Evolutionary conservation across 1,140 invertebrate species (phyloP), one percentile per base, ranked within the genome.

Genomic region (Rhopalosiphum padi): DNA sequence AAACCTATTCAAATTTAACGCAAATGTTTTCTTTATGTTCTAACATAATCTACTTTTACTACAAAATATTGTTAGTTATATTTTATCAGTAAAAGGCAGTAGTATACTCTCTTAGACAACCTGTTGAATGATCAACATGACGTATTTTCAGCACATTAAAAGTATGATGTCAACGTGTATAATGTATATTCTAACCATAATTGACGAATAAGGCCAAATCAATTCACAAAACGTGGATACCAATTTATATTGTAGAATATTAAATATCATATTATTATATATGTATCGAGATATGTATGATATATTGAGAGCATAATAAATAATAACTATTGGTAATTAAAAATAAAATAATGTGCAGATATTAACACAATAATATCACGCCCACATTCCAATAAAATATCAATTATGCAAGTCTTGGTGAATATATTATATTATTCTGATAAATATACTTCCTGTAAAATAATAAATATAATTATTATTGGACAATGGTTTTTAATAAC

Each of bases 191-290:
- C 30, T n/a, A 0, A 4, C n/a, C n/a, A 53, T 92, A 83, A 92
- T 51, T 83, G 68, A 43, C 35, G 51, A 92, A 92, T 89, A 83
- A 92, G 90, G 68, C n/a, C 90, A 37, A 92, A 92, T 92, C 90
- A 83, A 92, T 92, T 92, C 46, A 83, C 30, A 77, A 83, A 77
- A 51, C 21, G 37, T 37, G n/a, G 35, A 35, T 7, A 91, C 46
- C 21, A 88, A 51, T 41, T 88, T 21, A 51, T 35, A 88, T 37
- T 21, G 35, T 23, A 55, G 1, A 89, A 53, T 55, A 55, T 41
- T 53, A 37, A 37, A 5, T 89, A 48, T 48, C 25, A 55, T 55
- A 55, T n/a, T 48, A 82, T 83, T 41, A 43, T 41, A 25, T 41
- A 37, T 9, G 3, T 41, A 41, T 41, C 41, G 3, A 41, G 3